Base-by-base conservation (phyloP, 2,888 invertebrate genomes). In the Ptilodon capucinus region DNA sequence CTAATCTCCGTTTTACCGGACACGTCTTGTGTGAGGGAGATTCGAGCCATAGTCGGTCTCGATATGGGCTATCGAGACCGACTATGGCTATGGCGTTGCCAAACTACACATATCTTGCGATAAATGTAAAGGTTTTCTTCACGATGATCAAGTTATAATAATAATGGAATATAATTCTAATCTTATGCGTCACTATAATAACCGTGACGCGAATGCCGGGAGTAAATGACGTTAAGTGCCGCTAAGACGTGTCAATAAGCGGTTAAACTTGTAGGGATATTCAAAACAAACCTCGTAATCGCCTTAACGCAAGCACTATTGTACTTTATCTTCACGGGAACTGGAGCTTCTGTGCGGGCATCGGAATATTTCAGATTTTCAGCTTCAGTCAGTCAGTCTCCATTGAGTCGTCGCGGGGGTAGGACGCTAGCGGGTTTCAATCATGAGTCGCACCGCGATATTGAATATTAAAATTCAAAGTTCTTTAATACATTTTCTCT, bases 231-330 rank as follows among this genome's bases (percentile, higher is more conserved):
- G 21, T 4, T 21, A 21, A 21, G 21, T 21, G 19, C 28, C 40
- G 18, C 46, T 48, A 41, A 39, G 51, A 44, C 34, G 56, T 51
- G 52, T 40, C 44, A 39, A 40, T 59, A 63, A 61, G 58, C 56
- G 51, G 51, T 42, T 56, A 53, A n/a, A 49, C 41, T 51, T 50
- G 39, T 40, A 45, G 47, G 61, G 60, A 70, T 62, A 72, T 70
- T 70, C 67, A 59, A 74, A 73, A 68, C 72, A 71, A 68, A 64
- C 44, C 48, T 61, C 60, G 66, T 83, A 79, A 81, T 81, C 74
- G 78, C 81, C 80, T 85, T 83, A 84, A 74, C 70, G 71, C 67
- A 63, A 75, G 75, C 68, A 76, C 75, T 71, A 72, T 65, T 64
- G 68, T 69, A 76, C 71, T 81, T 73, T 79, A 81, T 81, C 81